Percentiles rank a stretch among this genome's conserved stretches.
These are phyloP conservation scores for Manis pentadactyla DNA, from an alignment of 2,797 vertebrate genomes.

Conservation along the genomic window DNA sequence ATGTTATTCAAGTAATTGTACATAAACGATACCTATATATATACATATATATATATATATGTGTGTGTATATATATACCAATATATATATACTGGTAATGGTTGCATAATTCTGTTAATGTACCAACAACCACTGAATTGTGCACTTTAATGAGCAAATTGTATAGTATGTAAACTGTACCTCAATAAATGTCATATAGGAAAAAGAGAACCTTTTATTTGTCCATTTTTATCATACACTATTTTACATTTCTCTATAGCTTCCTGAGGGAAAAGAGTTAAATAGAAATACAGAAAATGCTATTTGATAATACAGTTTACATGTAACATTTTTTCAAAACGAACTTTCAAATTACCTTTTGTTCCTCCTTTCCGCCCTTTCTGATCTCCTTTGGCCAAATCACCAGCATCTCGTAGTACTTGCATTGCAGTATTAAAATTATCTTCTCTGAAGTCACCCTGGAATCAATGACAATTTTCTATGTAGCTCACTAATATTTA, in stretches of 20 bases:
- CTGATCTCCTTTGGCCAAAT: constrained; percentile 95
- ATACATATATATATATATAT: too few species aligned
- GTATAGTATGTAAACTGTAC: not conserved
- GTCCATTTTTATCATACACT: not conserved
- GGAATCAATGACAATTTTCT: constrained; percentile 56
- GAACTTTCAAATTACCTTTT: constrained; percentile 89
- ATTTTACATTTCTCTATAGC: not conserved
- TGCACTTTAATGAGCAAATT: not conserved
- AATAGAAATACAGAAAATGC: not conserved
- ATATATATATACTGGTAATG: too few species aligned
- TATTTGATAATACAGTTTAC: not conserved
- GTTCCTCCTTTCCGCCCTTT: constrained; percentile 96
- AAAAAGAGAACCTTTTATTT: constrained; percentile 19
- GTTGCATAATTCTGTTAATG: not conserved
- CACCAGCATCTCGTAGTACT: constrained; percentile 95
- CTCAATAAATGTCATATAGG: not conserved
- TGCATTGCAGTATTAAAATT: constrained; percentile 99
- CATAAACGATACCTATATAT: too few species aligned
- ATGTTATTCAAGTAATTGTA: too few species aligned
- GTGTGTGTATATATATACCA: too few species aligned
- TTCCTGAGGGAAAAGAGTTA: not conserved
- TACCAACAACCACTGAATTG: not conserved
- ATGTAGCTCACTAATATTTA: not conserved
- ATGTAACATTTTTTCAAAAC: not conserved
- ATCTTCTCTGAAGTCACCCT: constrained; percentile 99